phyloP scores from a whole-genome alignment of 2,113 vertebrate species.

The Lagenorhynchus albirostris region DNA sequence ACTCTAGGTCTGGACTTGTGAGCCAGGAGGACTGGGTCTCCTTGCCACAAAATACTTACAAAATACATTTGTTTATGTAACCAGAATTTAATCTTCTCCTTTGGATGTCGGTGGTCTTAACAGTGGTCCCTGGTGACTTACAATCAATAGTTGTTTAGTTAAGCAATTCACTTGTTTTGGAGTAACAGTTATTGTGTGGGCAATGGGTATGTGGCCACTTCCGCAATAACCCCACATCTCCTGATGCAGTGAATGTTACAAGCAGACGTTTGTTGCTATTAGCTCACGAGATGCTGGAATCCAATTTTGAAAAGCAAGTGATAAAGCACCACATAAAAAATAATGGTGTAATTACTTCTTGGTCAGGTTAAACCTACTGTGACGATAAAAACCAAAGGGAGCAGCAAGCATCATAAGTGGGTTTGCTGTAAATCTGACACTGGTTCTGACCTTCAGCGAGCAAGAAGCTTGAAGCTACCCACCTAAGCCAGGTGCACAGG shows the following conservation, averaged over 20 bases:
- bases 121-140: constrained; percentile 46
- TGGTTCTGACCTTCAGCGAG: constrained; percentile 36
- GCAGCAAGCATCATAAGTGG: not conserved
- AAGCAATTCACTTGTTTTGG: constrained; percentile 56
- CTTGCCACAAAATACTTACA: not conserved
- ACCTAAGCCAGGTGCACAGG: not conserved
- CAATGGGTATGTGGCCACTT: constrained; percentile 65
- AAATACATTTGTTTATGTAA: not conserved
- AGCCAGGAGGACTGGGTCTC: not conserved
- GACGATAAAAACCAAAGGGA: constrained; percentile 64
- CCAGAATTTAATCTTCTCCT: constrained; percentile 44
- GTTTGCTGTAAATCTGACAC: constrained; percentile 60
- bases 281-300: constrained; percentile 70
- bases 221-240: constrained; percentile 52
- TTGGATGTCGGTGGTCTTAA: constrained; percentile 53
- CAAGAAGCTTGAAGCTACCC: not conserved
- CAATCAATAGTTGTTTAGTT: constrained; percentile 71
- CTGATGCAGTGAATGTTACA: not conserved
- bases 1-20: not conserved
- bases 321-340: constrained; percentile 78
- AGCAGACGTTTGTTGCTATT: constrained; percentile 65
- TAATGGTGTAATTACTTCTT: constrained; percentile 74
- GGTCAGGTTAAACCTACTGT: constrained; percentile 69
- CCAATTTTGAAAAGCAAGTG: constrained; percentile 74
- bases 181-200: constrained; percentile 57